Percentiles rank a stretch among this genome's conserved stretches.
Evolutionary conservation across 2,797 vertebrate genomes (phyloP).

Genomic region (Onychomys arenicola): DNA sequence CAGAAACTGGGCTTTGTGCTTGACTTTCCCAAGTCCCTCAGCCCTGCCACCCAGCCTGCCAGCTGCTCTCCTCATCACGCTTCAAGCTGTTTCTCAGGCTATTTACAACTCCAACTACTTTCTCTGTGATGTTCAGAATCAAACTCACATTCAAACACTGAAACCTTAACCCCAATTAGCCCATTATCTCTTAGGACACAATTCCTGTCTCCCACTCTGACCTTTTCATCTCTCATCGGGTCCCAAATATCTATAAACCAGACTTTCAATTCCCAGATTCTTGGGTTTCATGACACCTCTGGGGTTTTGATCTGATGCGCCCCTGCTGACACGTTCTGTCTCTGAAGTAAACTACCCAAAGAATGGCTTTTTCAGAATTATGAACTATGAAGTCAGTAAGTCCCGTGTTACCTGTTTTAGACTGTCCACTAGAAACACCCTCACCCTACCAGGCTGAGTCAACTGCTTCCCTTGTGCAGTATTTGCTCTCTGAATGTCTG

Average conservation of each 20-base stretch:
- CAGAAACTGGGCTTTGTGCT: background rate
- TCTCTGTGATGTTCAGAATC: constrained; percentile 28
- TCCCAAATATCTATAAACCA: background rate
- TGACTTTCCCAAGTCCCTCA: background rate
- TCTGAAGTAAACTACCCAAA: background rate
- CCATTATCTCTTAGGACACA: background rate
- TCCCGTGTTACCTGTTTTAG: background rate
- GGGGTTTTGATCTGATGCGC: background rate
- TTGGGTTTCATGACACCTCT: background rate
- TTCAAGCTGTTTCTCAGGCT: background rate
- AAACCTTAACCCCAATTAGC: background rate
- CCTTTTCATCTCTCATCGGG: background rate
- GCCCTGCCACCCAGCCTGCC: background rate
- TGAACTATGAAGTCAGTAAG: background rate
- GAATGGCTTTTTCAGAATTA: background rate
- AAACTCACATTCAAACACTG: background rate
- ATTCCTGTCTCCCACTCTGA: background rate
- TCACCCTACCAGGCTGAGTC: background rate
- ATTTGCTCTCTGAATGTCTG: background rate
- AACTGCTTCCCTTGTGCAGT: background rate
- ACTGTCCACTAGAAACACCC: background rate
- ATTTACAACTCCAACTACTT: background rate
- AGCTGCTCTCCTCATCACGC: background rate
- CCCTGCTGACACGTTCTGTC: background rate
- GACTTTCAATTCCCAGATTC: background rate